Evolutionary conservation across 1,140 invertebrate genomes (phyloP), one percentile per base, ranked within the genome.

Genomic region (Oscheius sp.): DNA sequence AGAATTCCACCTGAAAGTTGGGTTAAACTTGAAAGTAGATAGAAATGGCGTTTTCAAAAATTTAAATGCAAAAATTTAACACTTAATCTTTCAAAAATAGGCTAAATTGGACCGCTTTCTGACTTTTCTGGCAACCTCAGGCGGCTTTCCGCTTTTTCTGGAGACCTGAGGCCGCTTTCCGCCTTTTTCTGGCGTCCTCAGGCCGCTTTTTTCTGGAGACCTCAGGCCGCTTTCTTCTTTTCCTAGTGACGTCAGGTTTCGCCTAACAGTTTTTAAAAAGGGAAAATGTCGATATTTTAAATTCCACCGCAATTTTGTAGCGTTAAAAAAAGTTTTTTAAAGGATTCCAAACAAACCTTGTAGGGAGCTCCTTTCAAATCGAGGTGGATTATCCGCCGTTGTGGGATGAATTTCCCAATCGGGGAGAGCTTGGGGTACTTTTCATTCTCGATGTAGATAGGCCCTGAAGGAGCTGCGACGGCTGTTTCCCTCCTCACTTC

Each of bases 331-430:
- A 59, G 1, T 72, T 36, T 3, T 28, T 3, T 42, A 72, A 23
- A n/a, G 20, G 32, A 63, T 32, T 15, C 15, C 15, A 32, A 63
- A 52, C 38, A 61, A 45, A 90, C 84, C 82, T 89, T 90, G 0
- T 91, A 91, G 1, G 93, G 92, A 0, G 91, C 92, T 18, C 93
- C 78, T 85, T 96, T 95, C 1, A 95, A 86, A 86, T 95, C 93
- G 1, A 96, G 85, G 85, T 95, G 93, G 0, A 95, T 89, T 61
- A 91, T 85, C 78, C 90, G 63, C 32, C 77, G 58, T 18, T 70
- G 62, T 13, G 85, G 85, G n/a, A 86, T 76, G 59, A 84, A 82
- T 35, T 78, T 80, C 26, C 74, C 75, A 32, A 78, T 68, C 10
- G 46, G 29, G 2, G 75, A 61, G n/a, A 83, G 58, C 42, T 72